A percentile compares a stretch with the other conserved stretches of the same genome.
These are phyloP conservation scores for Thunnus thynnus DNA, from an alignment of 2,113 vertebrate genomes.

Conservation along the genomic window DNA sequence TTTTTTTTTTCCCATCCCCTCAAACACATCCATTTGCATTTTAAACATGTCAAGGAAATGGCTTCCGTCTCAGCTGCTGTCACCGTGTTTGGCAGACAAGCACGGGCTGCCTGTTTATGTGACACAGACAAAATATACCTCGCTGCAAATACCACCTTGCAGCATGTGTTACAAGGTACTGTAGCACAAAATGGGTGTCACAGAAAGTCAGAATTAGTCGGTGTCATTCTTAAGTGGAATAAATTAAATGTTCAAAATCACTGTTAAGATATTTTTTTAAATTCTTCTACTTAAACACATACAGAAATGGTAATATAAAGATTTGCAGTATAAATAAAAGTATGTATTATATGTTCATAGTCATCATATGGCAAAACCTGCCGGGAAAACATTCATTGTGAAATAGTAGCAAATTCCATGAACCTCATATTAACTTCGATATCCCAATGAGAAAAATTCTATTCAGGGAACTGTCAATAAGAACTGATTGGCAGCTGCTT, in stretches of 20 bases:
- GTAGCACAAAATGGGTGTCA: constrained; percentile 49
- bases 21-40: constrained; percentile 82
- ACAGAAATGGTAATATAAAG: background rate
- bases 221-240: constrained; percentile 11
- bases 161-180: constrained; percentile 60
- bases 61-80: constrained; percentile 75
- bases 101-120: constrained; percentile 67
- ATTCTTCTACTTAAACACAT: background rate
- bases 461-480: constrained; percentile 34
- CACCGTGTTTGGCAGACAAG: constrained; percentile 72
- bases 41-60: constrained; percentile 79
- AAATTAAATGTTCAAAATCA: constrained; percentile 6
- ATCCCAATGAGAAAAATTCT: background rate
- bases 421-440: background rate
- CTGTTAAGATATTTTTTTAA: background rate
- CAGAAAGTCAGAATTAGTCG: constrained; percentile 20
- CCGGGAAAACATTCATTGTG: background rate
- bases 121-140: constrained; percentile 68
- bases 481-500: constrained; percentile 55
- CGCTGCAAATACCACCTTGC: constrained; percentile 42
- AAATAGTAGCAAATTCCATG: too few species aligned
- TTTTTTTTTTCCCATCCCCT: constrained; percentile 52
- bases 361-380: background rate
- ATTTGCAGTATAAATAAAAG: background rate
- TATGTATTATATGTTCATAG: background rate